phyloP scores from a whole-genome alignment of 2,113 vertebrate species.

The Podilymbus podiceps region DNA sequence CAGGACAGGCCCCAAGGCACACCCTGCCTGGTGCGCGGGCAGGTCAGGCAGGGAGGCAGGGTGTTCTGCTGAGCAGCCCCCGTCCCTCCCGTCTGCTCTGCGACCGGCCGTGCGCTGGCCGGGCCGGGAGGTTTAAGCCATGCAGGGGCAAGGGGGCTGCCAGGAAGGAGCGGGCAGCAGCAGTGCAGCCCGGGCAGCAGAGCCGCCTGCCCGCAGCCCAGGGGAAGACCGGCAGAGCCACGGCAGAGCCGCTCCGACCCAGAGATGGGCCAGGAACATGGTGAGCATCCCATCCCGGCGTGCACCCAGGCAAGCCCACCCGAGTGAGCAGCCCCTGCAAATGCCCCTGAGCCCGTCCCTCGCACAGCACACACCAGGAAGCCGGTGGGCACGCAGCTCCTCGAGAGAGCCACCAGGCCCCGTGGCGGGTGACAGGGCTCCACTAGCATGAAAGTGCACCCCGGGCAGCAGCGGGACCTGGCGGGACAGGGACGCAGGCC shows the following conservation, averaged over 20 bases:
- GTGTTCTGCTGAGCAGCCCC: background rate
- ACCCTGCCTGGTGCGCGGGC: rapidly evolving
- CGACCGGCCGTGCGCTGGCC: rapidly evolving
- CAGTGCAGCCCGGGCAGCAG: background rate
- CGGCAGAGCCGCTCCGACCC: rapidly evolving
- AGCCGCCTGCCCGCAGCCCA: background rate
- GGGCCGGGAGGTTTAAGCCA: background rate
- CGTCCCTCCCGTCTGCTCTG: background rate
- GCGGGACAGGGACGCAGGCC: rapidly evolving
- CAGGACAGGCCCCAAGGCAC: background rate
- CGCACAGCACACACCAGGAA: rapidly evolving
- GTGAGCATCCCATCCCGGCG: background rate
- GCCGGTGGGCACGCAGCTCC: background rate
- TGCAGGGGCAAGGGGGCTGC: rapidly evolving
- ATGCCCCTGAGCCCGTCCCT: rapidly evolving
- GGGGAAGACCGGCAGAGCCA: background rate
- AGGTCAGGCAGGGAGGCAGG: background rate
- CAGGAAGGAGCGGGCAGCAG: background rate
- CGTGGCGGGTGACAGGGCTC: rapidly evolving
- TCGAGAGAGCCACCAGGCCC: background rate
- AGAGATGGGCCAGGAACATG: background rate
- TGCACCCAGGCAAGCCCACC: background rate
- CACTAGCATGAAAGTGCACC: background rate
- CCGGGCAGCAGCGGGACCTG: too few relatives aligned
- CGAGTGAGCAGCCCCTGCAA: background rate